Conservation (phyloP, 2,888 invertebrate species). For the Sphaeridia pumilis region DNA sequence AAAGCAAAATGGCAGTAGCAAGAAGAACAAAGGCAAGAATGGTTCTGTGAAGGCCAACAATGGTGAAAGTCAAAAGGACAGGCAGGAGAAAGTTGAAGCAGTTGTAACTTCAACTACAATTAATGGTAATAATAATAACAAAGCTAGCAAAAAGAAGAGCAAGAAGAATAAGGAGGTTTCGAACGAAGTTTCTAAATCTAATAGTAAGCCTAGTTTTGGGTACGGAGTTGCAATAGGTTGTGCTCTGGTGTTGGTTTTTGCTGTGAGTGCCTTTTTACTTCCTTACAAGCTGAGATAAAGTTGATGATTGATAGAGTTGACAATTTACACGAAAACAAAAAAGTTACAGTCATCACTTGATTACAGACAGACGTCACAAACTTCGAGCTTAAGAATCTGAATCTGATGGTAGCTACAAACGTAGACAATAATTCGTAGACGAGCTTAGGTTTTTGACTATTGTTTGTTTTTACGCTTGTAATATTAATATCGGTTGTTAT, state of each 20-base stretch:
- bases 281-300: constrained; percentile 13
- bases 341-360: too few relatives aligned
- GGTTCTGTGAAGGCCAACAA: not conserved
- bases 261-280: constrained; percentile 11
- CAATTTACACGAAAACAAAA: too few relatives aligned
- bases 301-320: too few relatives aligned
- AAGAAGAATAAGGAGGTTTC: not conserved
- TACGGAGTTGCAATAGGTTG: constrained; percentile 15
- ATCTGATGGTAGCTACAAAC: too few relatives aligned
- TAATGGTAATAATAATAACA: not conserved
- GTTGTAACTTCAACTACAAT: not conserved
- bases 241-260: constrained; percentile 16
- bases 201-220: constrained; percentile 1
- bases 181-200: not conserved
- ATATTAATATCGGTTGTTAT: too few relatives aligned
- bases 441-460: not conserved
- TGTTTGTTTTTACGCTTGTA: not conserved
- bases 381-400: not conserved
- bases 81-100: not conserved
- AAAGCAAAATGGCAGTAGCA: too few relatives aligned
- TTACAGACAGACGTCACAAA: too few relatives aligned
- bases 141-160: too few relatives aligned
- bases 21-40: too few relatives aligned
- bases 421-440: not conserved
- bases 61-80: not conserved